Evolutionary conservation across 1,140 invertebrate genomes (phyloP).

Genomic region (Colletes gigas): DNA sequence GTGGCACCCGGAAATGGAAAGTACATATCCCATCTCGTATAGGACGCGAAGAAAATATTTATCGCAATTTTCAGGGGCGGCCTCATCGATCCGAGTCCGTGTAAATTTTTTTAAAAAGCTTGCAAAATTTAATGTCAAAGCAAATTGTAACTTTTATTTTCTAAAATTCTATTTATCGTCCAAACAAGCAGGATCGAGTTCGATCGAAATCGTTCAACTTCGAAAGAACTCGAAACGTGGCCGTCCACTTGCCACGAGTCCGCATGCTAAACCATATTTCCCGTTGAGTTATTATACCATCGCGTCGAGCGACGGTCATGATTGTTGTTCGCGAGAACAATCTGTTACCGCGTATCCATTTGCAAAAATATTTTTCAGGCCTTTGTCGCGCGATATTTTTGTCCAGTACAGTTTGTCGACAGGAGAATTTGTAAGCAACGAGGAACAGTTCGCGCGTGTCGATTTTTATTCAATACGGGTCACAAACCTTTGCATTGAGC

Average conservation of each 20-base stretch:
- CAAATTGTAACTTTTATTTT: no score
- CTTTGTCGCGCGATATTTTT: conserved; percentile 9
- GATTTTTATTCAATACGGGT: not conserved
- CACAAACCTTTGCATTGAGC: not conserved
- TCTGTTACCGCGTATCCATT: conserved; percentile 44
- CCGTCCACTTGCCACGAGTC: not conserved
- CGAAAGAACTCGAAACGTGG: not conserved
- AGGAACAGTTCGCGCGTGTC: no score
- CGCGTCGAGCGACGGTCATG: conserved; percentile 33
- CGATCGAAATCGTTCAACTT: not conserved
- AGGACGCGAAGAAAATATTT: no score
- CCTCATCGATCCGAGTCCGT: no score
- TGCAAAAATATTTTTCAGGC: conserved; percentile 31
- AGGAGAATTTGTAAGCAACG: not conserved
- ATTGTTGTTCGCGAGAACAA: conserved; percentile 35
- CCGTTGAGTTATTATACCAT: conserved; percentile 26
- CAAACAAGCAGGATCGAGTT: not conserved
- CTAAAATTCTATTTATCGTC: no score
- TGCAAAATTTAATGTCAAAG: no score
- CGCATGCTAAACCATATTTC: conserved; percentile 34
- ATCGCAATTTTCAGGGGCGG: no score
- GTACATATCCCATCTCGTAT: no score
- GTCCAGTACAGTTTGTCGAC: conserved; percentile 3
- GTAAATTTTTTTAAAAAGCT: no score
- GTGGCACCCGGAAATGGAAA: no score